Conservation (phyloP, 2,797 vertebrate species). For the Spinus pinus region DNA sequence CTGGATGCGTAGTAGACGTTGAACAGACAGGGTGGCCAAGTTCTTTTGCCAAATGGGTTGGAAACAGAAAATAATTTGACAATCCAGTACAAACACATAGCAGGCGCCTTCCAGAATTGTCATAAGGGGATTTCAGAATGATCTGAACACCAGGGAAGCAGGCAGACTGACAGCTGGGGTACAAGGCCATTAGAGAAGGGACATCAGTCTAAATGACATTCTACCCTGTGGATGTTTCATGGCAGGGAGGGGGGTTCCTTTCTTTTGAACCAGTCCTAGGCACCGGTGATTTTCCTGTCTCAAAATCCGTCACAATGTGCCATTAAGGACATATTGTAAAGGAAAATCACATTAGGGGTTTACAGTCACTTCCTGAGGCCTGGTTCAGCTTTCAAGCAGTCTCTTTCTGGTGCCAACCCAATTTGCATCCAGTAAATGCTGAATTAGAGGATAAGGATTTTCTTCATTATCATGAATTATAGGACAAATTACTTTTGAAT, state of each 20-base stretch:
- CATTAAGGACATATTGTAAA: neutral
- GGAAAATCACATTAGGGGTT: neutral
- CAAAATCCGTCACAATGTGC: neutral
- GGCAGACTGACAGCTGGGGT: neutral
- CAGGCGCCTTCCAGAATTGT: neutral
- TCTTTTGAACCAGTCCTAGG: neutral
- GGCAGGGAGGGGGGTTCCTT: neutral
- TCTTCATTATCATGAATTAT: neutral
- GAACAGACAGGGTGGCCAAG: neutral
- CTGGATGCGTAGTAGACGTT: neutral
- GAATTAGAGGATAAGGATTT: neutral
- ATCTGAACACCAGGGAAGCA: neutral
- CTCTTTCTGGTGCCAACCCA: neutral
- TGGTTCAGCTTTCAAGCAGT: neutral
- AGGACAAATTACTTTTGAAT: neutral
- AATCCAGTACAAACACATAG: neutral
- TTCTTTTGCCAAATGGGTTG: constrained; percentile 36
- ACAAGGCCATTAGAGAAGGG: neutral
- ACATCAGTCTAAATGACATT: neutral
- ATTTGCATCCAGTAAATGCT: neutral
- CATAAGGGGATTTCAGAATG: neutral
- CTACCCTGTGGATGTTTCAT: neutral
- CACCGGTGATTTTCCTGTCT: neutral
- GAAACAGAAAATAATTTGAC: neutral
- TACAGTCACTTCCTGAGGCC: neutral